Percentiles rank a stretch among this genome's conserved stretches.
Conservation (phyloP, 2,888 invertebrate species). For the Dynastes maya region DNA sequence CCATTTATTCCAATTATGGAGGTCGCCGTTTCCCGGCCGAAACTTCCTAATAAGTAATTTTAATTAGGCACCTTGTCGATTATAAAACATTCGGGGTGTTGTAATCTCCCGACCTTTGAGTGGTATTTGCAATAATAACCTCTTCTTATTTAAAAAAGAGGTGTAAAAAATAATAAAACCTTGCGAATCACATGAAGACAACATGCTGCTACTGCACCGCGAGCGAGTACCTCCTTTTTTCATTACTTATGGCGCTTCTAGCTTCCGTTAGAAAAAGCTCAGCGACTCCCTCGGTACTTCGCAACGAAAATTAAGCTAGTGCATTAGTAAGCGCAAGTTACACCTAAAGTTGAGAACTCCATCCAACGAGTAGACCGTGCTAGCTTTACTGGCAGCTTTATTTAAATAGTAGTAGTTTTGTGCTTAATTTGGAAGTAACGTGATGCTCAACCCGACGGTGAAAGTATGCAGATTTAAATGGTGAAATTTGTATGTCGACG, state of each 20-base stretch:
- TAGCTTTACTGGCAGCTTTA: not conserved
- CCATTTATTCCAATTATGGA: conserved; percentile 49
- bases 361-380: not conserved
- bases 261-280: not conserved
- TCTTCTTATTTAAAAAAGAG: not conserved
- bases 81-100: conserved; percentile 33
- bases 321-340: conserved; percentile 7
- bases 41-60: conserved; percentile 44
- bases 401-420: not conserved
- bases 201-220: not conserved
- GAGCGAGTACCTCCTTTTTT: not conserved
- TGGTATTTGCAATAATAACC: conserved; percentile 9
- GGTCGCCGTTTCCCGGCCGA: conserved; percentile 16
- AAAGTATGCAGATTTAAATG: not conserved
- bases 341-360: not conserved
- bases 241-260: no score
- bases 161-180: conserved; percentile 2
- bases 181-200: not conserved
- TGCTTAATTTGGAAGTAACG: not conserved
- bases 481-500: no score
- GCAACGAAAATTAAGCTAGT: conserved; percentile 6
- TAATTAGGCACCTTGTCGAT: conserved; percentile 33
- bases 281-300: not conserved
- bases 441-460: not conserved
- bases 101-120: not conserved